Evolutionary conservation across 2,888 invertebrate species (phyloP).

Genomic region (Limnephilus lunatus): DNA sequence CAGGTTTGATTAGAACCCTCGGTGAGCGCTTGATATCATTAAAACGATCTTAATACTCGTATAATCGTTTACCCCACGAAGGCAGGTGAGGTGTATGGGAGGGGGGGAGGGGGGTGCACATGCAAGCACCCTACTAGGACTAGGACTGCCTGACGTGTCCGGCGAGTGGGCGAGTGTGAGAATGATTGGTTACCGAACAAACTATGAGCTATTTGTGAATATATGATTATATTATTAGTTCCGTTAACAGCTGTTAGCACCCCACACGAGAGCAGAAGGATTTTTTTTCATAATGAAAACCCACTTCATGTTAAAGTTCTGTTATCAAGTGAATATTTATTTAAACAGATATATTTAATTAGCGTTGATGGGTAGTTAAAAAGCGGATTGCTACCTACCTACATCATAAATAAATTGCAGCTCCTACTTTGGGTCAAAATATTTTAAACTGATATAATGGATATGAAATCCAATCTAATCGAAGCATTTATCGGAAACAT

Average conservation of each 20-base stretch:
- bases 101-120: neutral
- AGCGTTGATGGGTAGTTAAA: no score
- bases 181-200: constrained; percentile 48
- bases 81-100: neutral
- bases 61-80: constrained; percentile 40
- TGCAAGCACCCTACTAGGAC: neutral
- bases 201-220: neutral
- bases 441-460: no score
- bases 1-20: neutral
- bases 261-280: neutral
- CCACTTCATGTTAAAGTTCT: neutral
- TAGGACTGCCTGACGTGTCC: constrained; percentile 13
- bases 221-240: constrained; percentile 3
- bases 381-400: no score
- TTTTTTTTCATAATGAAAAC: neutral
- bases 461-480: no score
- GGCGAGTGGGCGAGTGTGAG: constrained; percentile 33
- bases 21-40: constrained; percentile 21
- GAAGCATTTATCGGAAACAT: no score
- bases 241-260: constrained; percentile 12
- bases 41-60: constrained; percentile 31
- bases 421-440: no score
- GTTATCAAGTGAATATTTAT: no score
- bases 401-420: no score
- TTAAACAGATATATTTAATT: no score